phyloP scores from a whole-genome alignment of 2,113 vertebrate genomes.

The Cnemophilus loriae region DNA sequence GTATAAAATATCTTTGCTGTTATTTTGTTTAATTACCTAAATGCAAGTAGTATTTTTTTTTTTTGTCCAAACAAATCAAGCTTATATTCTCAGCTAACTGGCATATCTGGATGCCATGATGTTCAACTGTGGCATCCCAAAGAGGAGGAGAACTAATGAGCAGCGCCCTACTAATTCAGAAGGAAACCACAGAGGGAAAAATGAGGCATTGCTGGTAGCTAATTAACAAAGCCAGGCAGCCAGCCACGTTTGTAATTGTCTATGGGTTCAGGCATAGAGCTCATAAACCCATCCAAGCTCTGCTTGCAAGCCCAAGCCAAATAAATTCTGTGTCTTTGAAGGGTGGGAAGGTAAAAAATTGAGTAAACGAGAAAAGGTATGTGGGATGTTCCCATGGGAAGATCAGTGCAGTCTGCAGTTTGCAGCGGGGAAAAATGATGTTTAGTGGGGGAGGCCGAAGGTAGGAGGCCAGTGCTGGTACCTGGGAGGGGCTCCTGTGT shows the following conservation, averaged over 20 bases:
- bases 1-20: background rate
- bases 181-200: background rate
- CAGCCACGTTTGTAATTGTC: background rate
- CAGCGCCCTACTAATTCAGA: background rate
- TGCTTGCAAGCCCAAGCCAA: background rate
- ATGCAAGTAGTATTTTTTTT: background rate
- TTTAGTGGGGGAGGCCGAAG: background rate
- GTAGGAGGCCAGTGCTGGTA: rapidly evolving
- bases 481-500: background rate
- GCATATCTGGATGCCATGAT: background rate
- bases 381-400: background rate
- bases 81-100: background rate
- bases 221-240: constrained; percentile 42
- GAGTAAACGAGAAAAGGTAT: background rate
- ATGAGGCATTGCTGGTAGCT: background rate
- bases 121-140: background rate
- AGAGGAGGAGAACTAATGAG: background rate
- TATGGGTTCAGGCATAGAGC: background rate
- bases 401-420: background rate
- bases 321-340: background rate
- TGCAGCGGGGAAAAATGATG: background rate
- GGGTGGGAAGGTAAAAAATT: background rate
- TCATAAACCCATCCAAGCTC: background rate
- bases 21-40: constrained; percentile 28
- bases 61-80: background rate